phyloP scores from a whole-genome alignment of 2,113 vertebrate genomes.

The Syngnathus scovelli region DNA sequence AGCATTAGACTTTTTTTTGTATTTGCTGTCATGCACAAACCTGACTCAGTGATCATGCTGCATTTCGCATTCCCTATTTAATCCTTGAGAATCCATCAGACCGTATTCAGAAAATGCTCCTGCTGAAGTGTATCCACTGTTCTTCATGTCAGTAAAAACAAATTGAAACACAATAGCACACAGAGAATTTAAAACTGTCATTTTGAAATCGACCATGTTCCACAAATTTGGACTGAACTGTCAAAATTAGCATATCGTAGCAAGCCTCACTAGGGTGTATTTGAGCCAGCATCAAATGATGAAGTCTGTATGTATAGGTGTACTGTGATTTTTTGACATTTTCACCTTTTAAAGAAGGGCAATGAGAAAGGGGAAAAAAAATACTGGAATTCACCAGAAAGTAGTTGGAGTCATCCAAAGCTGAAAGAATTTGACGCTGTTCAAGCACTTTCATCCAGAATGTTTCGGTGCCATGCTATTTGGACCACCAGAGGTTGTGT shows the following conservation, averaged over 20 bases:
- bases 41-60: slow-evolving; percentile 27
- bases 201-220: background rate
- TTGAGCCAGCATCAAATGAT: background rate
- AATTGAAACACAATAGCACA: background rate
- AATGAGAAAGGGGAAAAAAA: background rate
- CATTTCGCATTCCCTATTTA: background rate
- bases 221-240: background rate
- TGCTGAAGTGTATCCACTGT: background rate
- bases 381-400: too few relatives aligned
- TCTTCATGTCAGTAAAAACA: background rate
- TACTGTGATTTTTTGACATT: background rate
- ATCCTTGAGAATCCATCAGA: slow-evolving; percentile 14
- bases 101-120: background rate
- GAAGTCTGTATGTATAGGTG: background rate
- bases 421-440: background rate
- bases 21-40: slow-evolving; percentile 10
- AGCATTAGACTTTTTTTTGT: slow-evolving; percentile 31
- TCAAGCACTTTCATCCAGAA: background rate
- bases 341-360: background rate
- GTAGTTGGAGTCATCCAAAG: background rate
- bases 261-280: background rate
- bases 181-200: background rate
- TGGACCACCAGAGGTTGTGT: background rate
- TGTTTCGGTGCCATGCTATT: background rate
- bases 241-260: background rate